Percentiles rank a stretch among this genome's conserved stretches.
Conservation (phyloP, 2,888 invertebrate species). For the Macropis europaea region DNA sequence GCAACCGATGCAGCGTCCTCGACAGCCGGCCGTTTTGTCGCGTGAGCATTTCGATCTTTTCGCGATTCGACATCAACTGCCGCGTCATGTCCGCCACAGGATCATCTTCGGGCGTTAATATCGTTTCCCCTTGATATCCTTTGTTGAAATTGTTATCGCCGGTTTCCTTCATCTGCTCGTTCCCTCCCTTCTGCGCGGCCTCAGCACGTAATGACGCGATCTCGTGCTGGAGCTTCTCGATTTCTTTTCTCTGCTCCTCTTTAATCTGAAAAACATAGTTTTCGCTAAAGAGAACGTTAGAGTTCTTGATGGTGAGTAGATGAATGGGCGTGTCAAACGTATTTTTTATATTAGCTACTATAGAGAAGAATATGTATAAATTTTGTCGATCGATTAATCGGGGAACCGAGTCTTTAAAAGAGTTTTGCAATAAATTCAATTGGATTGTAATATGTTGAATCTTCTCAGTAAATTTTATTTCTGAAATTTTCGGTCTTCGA, state of each 20-base stretch:
- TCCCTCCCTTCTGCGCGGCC: background rate
- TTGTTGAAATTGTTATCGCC: constrained; percentile 15
- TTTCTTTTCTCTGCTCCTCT: background rate
- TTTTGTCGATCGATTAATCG: too few species aligned
- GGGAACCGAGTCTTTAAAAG: too few species aligned
- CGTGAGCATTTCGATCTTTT: constrained; percentile 57
- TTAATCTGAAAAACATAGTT: constrained; percentile 15
- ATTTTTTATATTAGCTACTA: too few species aligned
- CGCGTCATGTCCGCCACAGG: constrained; percentile 62
- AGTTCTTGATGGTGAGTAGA: background rate
- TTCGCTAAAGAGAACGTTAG: background rate
- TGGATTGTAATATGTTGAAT: too few species aligned
- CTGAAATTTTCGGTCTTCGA: too few species aligned
- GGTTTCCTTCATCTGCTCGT: background rate
- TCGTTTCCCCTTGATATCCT: constrained; percentile 21
- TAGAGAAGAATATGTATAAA: too few species aligned
- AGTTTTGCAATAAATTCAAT: too few species aligned
- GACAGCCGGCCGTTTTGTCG: constrained; percentile 65
- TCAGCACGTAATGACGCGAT: background rate
- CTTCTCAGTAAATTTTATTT: too few species aligned
- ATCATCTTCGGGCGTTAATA: constrained; percentile 53
- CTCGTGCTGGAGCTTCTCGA: constrained; percentile 5
- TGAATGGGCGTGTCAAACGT: too few species aligned
- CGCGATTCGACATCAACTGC: constrained; percentile 57
- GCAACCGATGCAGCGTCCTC: constrained; percentile 44